phyloP scores from a whole-genome alignment of 2,888 invertebrate species.

The Mesorhabditis belari region DNA sequence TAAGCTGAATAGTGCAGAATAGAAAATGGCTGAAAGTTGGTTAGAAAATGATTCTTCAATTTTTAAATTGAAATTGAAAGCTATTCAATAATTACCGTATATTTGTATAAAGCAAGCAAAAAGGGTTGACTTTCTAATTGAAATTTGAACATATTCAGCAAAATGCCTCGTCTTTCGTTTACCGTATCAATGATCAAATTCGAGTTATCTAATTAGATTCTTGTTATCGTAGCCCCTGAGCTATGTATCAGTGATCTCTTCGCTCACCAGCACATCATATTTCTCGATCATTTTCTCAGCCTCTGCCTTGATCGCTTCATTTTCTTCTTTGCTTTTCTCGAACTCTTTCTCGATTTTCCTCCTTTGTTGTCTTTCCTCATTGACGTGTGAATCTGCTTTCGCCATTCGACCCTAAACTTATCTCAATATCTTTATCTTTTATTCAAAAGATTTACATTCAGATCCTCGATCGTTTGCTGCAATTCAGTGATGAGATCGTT shows the following conservation, averaged over 20 bases:
- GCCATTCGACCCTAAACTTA: conserved; percentile 26
- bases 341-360: conserved; percentile 25
- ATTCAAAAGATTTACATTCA: conserved; percentile 25
- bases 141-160: too few relatives aligned
- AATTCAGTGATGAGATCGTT: conserved; percentile 35
- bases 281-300: conserved; percentile 29
- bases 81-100: too few relatives aligned
- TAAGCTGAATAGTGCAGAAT: background rate
- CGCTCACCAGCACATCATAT: conserved; percentile 27
- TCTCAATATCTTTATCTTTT: background rate
- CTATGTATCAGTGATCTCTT: too few relatives aligned
- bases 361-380: conserved; percentile 26
- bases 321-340: conserved; percentile 22
- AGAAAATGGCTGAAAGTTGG: too few relatives aligned
- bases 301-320: conserved; percentile 18
- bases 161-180: too few relatives aligned
- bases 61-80: too few relatives aligned
- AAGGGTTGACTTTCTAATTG: too few relatives aligned
- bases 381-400: conserved; percentile 19
- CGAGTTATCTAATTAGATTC: too few relatives aligned
- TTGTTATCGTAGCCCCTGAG: too few relatives aligned
- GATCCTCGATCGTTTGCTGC: conserved; percentile 36
- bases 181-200: background rate
- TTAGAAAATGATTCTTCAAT: too few relatives aligned
- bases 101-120: too few relatives aligned